A percentile compares a stretch with the other conserved stretches of the same genome.
Evolutionary conservation across 1,140 invertebrate species (phyloP).

Genomic region (Periplaneta americana): DNA sequence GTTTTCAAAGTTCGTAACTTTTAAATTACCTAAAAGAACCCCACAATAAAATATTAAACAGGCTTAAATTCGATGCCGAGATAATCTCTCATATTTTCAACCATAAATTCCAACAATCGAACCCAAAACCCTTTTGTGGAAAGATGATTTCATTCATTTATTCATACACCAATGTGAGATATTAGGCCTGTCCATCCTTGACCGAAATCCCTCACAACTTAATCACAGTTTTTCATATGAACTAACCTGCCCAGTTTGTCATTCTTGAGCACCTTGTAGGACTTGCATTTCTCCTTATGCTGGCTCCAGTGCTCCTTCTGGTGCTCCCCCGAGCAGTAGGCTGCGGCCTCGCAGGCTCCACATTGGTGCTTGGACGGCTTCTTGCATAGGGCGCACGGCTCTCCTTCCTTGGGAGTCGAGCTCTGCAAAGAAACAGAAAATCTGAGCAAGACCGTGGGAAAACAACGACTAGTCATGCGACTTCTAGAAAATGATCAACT

Average conservation of each 20-base stretch:
- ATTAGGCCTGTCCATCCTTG: too few species aligned
- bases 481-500: too few species aligned
- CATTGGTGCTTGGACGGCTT: constrained; percentile 23
- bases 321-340: constrained; percentile 32
- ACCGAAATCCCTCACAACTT: too few species aligned
- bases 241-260: constrained; percentile 54
- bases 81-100: too few species aligned
- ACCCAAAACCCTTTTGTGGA: too few species aligned
- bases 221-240: background rate
- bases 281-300: constrained; percentile 23
- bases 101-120: too few species aligned
- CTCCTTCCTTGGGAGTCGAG: background rate
- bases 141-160: too few species aligned
- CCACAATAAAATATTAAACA: too few species aligned
- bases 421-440: background rate
- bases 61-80: too few species aligned
- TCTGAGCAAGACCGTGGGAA: background rate
- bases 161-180: too few species aligned
- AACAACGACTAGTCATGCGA: background rate
- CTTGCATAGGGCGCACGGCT: constrained; percentile 12
- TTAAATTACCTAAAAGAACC: too few species aligned
- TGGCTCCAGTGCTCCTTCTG: constrained; percentile 30
- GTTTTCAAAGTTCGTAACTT: too few species aligned
- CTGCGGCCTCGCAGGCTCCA: constrained; percentile 26
- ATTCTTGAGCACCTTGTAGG: constrained; percentile 41